Percentiles rank a stretch among this genome's conserved stretches.
Conservation (phyloP, 2,888 invertebrate species). For the Salpingus planirostris region DNA sequence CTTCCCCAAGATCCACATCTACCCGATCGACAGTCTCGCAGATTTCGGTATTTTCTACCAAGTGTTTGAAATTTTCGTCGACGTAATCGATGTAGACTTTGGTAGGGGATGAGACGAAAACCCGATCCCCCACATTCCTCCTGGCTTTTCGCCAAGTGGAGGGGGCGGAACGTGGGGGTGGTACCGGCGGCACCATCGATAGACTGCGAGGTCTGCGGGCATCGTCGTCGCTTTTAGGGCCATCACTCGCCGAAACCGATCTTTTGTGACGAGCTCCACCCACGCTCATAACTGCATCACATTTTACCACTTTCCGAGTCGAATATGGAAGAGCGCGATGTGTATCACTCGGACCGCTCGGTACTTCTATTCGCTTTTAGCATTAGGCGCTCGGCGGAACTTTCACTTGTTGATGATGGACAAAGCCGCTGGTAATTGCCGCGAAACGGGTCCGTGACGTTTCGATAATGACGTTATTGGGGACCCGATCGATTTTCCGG, state of each 20-base stretch:
- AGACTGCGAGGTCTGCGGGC: background rate
- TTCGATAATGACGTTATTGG: too few species aligned
- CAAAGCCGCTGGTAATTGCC: too few species aligned
- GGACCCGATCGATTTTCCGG: background rate
- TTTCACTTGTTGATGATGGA: too few species aligned
- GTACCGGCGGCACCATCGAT: conserved; percentile 17
- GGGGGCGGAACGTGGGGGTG: conserved; percentile 42
- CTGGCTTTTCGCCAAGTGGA: conserved; percentile 47
- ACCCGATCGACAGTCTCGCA: conserved; percentile 12
- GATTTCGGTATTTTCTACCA: background rate
- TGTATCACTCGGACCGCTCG: too few species aligned
- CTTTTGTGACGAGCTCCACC: conserved; percentile 18
- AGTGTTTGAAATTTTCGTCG: conserved; percentile 22
- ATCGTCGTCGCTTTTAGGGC: conserved; percentile 9
- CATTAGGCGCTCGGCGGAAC: too few species aligned
- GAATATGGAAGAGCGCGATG: too few species aligned
- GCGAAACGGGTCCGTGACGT: too few species aligned
- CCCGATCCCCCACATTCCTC: conserved; percentile 52
- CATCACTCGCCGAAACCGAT: conserved; percentile 17
- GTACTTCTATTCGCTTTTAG: too few species aligned
- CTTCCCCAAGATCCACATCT: conserved; percentile 16
- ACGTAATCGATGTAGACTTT: conserved; percentile 43
- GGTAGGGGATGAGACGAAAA: conserved; percentile 50
- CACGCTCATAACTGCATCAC: conserved; percentile 21
- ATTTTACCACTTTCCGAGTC: too few species aligned